Base-by-base conservation (phyloP, 35 echinoderm and acorn worm species). In the Hemicentrotus pulcherrimus region DNA sequence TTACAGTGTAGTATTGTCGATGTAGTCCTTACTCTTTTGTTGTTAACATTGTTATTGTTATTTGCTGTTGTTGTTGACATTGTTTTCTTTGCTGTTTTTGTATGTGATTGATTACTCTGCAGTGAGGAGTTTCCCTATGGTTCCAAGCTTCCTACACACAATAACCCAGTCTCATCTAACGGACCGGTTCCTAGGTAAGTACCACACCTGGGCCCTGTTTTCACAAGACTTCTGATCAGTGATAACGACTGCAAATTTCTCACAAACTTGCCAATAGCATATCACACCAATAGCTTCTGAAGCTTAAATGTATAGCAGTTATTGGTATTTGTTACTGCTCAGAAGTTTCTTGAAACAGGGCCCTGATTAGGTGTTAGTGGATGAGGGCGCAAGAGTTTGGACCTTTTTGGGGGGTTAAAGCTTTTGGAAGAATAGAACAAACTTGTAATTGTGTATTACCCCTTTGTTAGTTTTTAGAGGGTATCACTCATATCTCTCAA, bases 41-140 rank as follows among this genome's bases (percentile, higher is more conserved):
- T 2, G 61, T 70, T 70, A 19, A 22, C 61, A 24, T 70, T 70
- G 61, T 2, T 70, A 8, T 52, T 52, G 18, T 70, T 70, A 70
- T 70, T 28, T 70, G 61, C 35, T 41, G 35, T 52, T 70, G 61
- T 70, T 70, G 61, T 70, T 52, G 48, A 70, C 24, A 70, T 12
- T 58, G 50, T 10, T 59, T 59, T 70, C 65, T 78, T 6, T 78
- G 65, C 19, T 78, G 65, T 78, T 78, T 28, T 28, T 78, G 65
- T 41, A 78, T 78, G 46, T 90, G 88, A 5, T 90, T 90, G 46
- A 90, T 90, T 90, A 45, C 88, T 32, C 32, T 90, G 88, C 96
- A 99, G 97, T 97, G 98, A 99, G 61, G 98, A 99, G 85, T 99
- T 99, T 97, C 98, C 98, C 31, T 94, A 95, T 97, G 98, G 98